Percentiles rank a stretch among this genome's conserved stretches.
Conservation (phyloP, 2,888 invertebrate species). For the Chrysolina americana region DNA sequence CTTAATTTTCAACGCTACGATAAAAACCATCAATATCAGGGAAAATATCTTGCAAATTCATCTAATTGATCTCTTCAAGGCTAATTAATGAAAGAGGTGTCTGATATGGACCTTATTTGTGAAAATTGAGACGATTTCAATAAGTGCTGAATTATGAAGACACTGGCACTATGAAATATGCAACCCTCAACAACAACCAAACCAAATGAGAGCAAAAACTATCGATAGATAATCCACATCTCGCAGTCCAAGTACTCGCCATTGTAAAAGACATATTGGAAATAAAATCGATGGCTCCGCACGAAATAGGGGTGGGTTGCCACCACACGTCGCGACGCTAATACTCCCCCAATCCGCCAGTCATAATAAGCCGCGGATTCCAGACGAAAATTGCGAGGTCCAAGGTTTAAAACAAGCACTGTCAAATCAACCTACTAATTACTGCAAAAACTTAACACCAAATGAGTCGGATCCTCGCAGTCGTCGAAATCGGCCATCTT, state of each 20-base stretch:
- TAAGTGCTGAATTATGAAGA: background rate
- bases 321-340: constrained; percentile 31
- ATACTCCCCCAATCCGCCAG: constrained; percentile 26
- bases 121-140: too few species aligned
- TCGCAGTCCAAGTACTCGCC: constrained; percentile 46
- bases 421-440: constrained; percentile 56
- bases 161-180: background rate
- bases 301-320: constrained; percentile 52
- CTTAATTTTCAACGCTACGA: too few species aligned
- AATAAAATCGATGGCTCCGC: constrained; percentile 60
- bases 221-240: background rate
- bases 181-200: background rate
- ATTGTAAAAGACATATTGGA: constrained; percentile 57
- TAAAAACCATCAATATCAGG: too few species aligned
- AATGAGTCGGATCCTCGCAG: constrained; percentile 57
- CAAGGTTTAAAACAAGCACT: constrained; percentile 25
- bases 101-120: too few species aligned
- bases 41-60: too few species aligned
- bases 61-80: background rate
- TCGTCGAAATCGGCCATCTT: constrained; percentile 65
- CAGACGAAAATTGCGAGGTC: constrained; percentile 33
- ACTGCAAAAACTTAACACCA: constrained; percentile 59
- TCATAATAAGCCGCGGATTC: constrained; percentile 35
- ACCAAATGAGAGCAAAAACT: background rate
- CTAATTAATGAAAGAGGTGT: background rate